Evolutionary conservation across 2,888 invertebrate genomes (phyloP).

Genomic region (Bruchidius siliquastri): DNA sequence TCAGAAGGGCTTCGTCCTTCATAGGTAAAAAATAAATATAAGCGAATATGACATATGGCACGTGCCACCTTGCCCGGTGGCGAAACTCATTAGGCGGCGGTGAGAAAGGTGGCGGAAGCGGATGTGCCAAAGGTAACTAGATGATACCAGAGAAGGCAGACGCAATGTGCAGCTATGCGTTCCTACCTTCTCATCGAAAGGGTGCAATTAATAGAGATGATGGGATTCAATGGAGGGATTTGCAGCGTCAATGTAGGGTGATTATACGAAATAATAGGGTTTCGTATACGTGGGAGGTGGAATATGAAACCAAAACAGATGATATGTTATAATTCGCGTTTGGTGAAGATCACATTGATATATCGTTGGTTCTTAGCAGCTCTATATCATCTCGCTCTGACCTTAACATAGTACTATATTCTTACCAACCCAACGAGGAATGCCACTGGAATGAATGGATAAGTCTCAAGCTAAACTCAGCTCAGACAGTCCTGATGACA

Average conservation of each 20-base stretch:
- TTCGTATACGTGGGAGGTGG: neutral
- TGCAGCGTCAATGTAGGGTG: neutral
- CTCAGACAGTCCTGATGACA: too few species aligned
- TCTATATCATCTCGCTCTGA: too few species aligned
- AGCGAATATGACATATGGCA: slow-evolving; percentile 14
- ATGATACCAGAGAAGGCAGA: neutral
- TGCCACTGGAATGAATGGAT: too few species aligned
- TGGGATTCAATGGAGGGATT: neutral
- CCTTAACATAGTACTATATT: too few species aligned
- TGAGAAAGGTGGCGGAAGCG: neutral
- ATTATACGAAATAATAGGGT: neutral
- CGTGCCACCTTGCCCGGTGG: slow-evolving; percentile 10
- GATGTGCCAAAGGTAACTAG: neutral
- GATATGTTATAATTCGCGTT: too few species aligned
- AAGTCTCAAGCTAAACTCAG: too few species aligned
- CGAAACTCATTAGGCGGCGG: neutral
- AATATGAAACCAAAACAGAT: too few species aligned
- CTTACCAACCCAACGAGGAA: too few species aligned
- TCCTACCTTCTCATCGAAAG: neutral
- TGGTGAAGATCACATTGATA: too few species aligned
- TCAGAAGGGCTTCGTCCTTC: neutral
- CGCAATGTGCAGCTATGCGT: neutral
- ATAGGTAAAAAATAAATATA: neutral
- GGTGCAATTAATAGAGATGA: neutral
- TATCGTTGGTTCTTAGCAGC: too few species aligned